Percentiles rank a stretch among this genome's conserved stretches.
Evolutionary conservation across 2,797 vertebrate genomes (phyloP).

Genomic region (Phoeniculus purpureus): DNA sequence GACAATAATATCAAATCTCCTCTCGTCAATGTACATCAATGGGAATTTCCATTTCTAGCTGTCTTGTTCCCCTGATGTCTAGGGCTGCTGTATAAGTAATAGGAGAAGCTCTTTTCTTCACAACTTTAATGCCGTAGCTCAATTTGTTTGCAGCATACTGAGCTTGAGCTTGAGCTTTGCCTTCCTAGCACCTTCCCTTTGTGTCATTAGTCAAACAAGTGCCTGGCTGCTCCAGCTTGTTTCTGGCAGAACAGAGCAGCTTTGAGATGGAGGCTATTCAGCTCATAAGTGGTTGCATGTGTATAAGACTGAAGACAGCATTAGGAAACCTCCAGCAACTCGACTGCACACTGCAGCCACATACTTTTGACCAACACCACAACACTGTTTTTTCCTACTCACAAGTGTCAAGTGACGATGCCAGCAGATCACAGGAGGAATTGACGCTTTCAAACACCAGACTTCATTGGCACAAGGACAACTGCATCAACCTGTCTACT

Average conservation of each 20-base stretch:
- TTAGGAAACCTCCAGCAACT: constrained; percentile 51
- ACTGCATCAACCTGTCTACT: background rate
- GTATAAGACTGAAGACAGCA: constrained; percentile 48
- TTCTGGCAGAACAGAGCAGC: constrained; percentile 23
- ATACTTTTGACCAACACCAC: constrained; percentile 39
- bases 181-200: constrained; percentile 58
- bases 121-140: background rate
- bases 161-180: constrained; percentile 26
- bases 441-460: background rate
- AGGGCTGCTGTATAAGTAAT: constrained; percentile 25
- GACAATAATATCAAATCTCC: constrained; percentile 30
- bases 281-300: background rate
- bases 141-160: constrained; percentile 44
- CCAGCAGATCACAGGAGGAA: background rate
- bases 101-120: constrained; percentile 38
- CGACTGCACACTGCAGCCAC: background rate
- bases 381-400: constrained; percentile 38
- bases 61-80: background rate
- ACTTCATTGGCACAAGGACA: background rate
- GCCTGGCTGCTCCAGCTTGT: constrained; percentile 54
- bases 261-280: constrained; percentile 52
- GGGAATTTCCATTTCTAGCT: constrained; percentile 44
- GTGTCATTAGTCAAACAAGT: constrained; percentile 1
- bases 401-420: background rate
- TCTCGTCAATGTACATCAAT: constrained; percentile 5